Conservation (phyloP, 2,797 vertebrate genomes). For the Sciurus vulgaris region DNA sequence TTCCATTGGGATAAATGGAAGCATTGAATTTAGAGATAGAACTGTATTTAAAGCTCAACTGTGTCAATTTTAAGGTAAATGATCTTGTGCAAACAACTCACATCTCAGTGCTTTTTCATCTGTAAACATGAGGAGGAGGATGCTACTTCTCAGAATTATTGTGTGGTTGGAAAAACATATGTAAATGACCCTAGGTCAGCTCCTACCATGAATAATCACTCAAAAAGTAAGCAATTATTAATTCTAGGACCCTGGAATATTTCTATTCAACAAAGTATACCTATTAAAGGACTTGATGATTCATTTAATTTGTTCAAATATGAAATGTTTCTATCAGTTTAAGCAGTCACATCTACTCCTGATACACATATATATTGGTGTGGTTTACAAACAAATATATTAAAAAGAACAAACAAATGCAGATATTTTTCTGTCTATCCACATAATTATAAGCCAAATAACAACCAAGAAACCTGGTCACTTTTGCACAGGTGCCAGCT, state of each 20-base stretch:
- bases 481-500: constrained; percentile 72
- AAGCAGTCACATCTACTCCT: not conserved
- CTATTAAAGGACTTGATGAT: not conserved
- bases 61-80: not conserved
- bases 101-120: not conserved
- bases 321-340: constrained; percentile 31
- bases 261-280: constrained; percentile 31
- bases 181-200: constrained; percentile 18
- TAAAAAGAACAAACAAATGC: constrained; percentile 54
- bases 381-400: constrained; percentile 51
- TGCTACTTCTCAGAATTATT: not conserved
- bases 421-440: not conserved
- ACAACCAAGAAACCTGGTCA: constrained; percentile 71
- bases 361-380: not conserved
- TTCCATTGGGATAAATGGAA: constrained; percentile 29
- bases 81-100: constrained; percentile 22
- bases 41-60: not conserved
- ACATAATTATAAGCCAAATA: constrained; percentile 68
- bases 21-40: not conserved
- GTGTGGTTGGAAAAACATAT: not conserved
- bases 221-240: constrained; percentile 47
- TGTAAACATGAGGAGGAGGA: not conserved
- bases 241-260: not conserved
- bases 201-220: not conserved
- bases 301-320: constrained; percentile 42